Conservation (phyloP, 2,888 invertebrate species). For the Ochlodes sylvanus region DNA sequence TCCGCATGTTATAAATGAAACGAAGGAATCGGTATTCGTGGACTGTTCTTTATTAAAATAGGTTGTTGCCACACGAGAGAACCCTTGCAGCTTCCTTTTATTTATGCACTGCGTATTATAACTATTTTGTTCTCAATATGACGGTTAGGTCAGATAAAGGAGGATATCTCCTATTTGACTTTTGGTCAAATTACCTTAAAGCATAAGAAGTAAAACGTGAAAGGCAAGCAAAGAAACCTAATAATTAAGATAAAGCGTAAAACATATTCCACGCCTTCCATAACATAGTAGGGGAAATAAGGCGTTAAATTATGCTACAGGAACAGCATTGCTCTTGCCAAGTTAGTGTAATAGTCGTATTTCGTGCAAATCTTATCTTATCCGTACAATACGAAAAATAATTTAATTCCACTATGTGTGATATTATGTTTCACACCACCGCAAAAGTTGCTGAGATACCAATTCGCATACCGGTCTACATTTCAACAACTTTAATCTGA, state of each 20-base stretch:
- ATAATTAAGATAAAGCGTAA: not conserved
- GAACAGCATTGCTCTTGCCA: conserved; percentile 15
- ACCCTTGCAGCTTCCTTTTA: not conserved
- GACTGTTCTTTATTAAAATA: conserved; percentile 1
- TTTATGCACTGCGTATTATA: not conserved
- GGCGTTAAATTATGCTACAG: conserved; percentile 8
- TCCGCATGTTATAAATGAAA: conserved; percentile 20
- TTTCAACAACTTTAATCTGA: not conserved
- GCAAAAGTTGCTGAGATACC: not conserved
- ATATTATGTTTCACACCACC: not conserved
- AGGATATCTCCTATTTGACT: too few species aligned
- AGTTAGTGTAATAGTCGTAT: conserved; percentile 27
- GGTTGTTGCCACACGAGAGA: not conserved
- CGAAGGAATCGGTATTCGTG: conserved; percentile 16
- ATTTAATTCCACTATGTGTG: conserved; percentile 4
- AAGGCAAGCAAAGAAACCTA: not conserved
- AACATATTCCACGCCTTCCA: not conserved
- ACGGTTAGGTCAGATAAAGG: too few species aligned
- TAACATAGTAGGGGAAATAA: conserved; percentile 1
- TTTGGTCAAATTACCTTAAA: too few species aligned
- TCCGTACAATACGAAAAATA: conserved; percentile 1
- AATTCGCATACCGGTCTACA: not conserved
- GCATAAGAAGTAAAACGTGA: not conserved
- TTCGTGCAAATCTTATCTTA: conserved; percentile 22
- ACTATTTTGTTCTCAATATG: too few species aligned